Percentiles rank a stretch among this genome's conserved stretches.
These are phyloP conservation scores for Thymelicus sylvestris DNA, from an alignment of 2,888 invertebrate species.

Conservation along the genomic window DNA sequence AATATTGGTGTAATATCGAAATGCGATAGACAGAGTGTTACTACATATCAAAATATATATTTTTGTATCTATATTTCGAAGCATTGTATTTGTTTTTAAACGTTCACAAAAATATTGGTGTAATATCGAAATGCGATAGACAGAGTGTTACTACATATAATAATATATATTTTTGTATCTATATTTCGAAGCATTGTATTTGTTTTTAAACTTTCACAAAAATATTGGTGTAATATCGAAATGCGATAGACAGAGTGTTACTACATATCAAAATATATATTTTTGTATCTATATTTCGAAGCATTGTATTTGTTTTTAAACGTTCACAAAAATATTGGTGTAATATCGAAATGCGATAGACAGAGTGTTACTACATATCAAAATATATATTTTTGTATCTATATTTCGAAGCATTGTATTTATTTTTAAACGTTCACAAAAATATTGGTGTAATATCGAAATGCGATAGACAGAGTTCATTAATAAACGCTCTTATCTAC, in stretches of 20 bases:
- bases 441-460: neutral
- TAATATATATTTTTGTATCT: neutral
- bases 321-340: neutral
- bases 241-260: too few relatives aligned
- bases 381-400: neutral
- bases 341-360: neutral
- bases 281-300: neutral
- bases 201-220: neutral
- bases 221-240: neutral
- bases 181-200: neutral
- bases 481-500: conserved; percentile 14
- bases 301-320: neutral
- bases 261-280: too few relatives aligned
- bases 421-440: neutral
- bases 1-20: neutral
- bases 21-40: too few relatives aligned
- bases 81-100: neutral
- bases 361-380: too few relatives aligned
- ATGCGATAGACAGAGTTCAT: neutral
- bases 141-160: too few relatives aligned
- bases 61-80: neutral
- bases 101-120: neutral
- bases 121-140: neutral
- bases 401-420: neutral
- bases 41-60: too few relatives aligned